phyloP scores from a whole-genome alignment of 2,888 invertebrate genomes.

The Brachynemurus nebulosus region DNA sequence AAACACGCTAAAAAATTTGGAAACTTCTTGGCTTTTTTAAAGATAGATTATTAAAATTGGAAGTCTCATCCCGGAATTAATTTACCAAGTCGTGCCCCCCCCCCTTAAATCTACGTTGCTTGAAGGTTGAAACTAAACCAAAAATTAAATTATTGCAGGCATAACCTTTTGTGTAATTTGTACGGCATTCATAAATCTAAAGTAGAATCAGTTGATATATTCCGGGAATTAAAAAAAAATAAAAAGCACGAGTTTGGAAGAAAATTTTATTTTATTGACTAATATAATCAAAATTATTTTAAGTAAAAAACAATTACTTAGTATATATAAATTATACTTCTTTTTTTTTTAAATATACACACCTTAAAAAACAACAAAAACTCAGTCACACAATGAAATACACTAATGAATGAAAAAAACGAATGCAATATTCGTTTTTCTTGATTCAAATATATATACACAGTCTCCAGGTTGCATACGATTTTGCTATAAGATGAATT shows the following conservation, averaged over 20 bases:
- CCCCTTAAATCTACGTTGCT: too few relatives aligned
- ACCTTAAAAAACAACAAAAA: slow-evolving; percentile 7
- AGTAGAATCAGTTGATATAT: not conserved
- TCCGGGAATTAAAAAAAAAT: not conserved
- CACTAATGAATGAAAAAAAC: slow-evolving; percentile 3
- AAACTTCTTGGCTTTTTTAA: too few relatives aligned
- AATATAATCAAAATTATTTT: slow-evolving; percentile 2
- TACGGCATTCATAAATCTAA: not conserved
- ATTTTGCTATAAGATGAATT: too few relatives aligned
- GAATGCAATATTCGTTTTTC: not conserved
- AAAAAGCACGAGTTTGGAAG: not conserved
- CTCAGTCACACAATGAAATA: slow-evolving; percentile 5
- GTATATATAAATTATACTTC: slow-evolving; percentile 1
- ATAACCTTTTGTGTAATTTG: too few relatives aligned
- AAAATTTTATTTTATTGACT: slow-evolving; percentile 6
- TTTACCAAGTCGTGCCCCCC: too few relatives aligned
- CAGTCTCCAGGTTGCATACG: not conserved
- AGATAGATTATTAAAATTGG: too few relatives aligned
- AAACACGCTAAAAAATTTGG: too few relatives aligned
- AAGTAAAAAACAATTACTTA: slow-evolving; percentile 5
- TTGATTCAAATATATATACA: not conserved
- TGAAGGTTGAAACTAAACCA: too few relatives aligned
- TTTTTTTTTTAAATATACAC: slow-evolving; percentile 2
- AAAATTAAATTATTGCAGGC: too few relatives aligned
- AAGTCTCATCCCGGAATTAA: too few relatives aligned